Evolutionary conservation across 2,888 invertebrate species (phyloP).

Genomic region (Ophion obscuratus): DNA sequence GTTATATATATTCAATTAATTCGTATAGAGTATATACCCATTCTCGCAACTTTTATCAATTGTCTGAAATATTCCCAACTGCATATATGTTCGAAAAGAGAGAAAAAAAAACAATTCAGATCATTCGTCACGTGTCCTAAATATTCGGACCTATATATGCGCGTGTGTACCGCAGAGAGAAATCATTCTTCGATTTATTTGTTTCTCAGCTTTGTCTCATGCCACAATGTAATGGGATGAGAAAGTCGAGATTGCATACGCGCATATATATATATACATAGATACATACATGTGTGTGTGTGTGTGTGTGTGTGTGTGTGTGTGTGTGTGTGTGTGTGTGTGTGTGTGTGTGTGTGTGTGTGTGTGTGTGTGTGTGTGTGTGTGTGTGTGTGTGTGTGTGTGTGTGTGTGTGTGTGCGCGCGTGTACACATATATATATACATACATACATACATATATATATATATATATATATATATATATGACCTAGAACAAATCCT

Average conservation of each 20-base stretch:
- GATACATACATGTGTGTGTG: no score
- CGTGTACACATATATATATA: no score
- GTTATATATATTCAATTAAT: neutral
- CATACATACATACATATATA: no score
- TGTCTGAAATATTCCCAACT: conserved; percentile 1
- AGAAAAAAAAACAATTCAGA: no score
- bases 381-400: no score
- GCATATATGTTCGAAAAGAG: neutral
- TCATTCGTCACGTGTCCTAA: no score
- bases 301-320: no score
- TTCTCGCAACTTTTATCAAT: neutral
- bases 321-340: no score
- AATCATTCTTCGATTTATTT: conserved; percentile 42
- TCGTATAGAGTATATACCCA: conserved; percentile 23
- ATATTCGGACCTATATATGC: neutral
- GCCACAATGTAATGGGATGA: conserved; percentile 32
- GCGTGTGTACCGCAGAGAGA: conserved; percentile 46
- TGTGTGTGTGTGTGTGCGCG: no score
- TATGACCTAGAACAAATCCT: conserved; percentile 52
- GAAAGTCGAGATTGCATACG: conserved; percentile 57
- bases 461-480: neutral
- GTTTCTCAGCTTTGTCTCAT: conserved; percentile 60
- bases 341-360: no score
- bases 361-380: no score
- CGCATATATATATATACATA: no score